These are phyloP conservation scores for Actias luna DNA, from an alignment of 2,888 invertebrate species.

Conservation along the genomic window DNA sequence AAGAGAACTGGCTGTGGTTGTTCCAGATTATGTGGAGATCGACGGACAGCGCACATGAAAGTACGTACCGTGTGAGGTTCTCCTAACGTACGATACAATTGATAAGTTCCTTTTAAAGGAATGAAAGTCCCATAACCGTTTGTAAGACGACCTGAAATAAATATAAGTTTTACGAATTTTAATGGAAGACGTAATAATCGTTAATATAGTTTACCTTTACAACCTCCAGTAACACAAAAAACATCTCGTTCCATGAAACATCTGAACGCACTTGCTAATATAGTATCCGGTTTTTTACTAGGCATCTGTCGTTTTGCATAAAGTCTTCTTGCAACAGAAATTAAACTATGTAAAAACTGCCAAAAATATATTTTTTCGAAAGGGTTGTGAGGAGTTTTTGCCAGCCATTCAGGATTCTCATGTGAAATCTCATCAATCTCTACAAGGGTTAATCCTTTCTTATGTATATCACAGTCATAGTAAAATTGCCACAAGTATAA, in stretches of 20 bases:
- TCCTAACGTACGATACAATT: conserved; percentile 66
- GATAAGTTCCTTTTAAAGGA: conserved; percentile 68
- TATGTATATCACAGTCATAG: conserved; percentile 78
- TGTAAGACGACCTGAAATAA: conserved; percentile 50
- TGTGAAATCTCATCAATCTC: conserved; percentile 76
- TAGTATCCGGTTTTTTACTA: conserved; percentile 64
- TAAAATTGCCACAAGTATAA: conserved; percentile 83
- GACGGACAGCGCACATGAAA: conserved; percentile 58
- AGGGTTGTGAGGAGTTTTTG: conserved; percentile 73
- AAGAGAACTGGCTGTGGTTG: conserved; percentile 36
- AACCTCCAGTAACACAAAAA: conserved; percentile 60
- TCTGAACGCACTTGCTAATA: conserved; percentile 75
- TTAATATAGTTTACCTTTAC: conserved; percentile 53
- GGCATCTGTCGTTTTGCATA: conserved; percentile 63
- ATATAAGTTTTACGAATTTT: neutral
- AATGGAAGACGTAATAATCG: neutral
- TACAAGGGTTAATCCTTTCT: conserved; percentile 71
- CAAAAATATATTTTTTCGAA: conserved; percentile 83
- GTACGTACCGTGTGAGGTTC: conserved; percentile 70
- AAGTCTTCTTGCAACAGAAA: conserved; percentile 73
- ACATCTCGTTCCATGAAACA: conserved; percentile 76
- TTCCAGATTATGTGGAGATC: conserved; percentile 43
- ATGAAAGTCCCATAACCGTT: conserved; percentile 58
- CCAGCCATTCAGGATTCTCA: conserved; percentile 69
- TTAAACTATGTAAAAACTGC: conserved; percentile 82